These are phyloP conservation scores for Regulus satrapa DNA, from an alignment of 2,113 vertebrate genomes.

Conservation along the genomic window DNA sequence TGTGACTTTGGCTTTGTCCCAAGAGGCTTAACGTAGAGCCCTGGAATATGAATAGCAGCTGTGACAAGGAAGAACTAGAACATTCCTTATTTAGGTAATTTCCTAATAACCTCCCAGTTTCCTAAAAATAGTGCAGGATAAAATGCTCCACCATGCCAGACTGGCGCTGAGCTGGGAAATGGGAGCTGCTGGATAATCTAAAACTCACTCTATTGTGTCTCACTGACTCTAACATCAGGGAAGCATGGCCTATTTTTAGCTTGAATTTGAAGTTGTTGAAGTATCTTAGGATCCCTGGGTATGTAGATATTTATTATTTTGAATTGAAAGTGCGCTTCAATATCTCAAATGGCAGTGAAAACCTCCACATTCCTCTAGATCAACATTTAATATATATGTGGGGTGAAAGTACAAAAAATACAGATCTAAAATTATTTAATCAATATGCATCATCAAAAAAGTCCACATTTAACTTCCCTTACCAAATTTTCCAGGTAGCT, in stretches of 20 bases:
- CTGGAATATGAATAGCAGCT: slow-evolving; percentile 38
- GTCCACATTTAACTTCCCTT: neutral
- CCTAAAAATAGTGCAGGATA: slow-evolving; percentile 52
- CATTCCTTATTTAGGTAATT: slow-evolving; percentile 54
- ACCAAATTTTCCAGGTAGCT: neutral
- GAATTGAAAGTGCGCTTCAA: neutral
- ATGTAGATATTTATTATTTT: neutral
- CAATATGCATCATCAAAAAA: neutral
- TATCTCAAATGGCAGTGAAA: neutral
- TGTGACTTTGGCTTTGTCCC: neutral
- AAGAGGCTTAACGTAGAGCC: neutral
- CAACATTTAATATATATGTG: neutral
- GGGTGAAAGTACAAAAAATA: neutral
- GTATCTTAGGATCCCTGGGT: neutral
- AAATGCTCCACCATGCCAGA: neutral
- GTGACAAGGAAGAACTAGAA: slow-evolving; percentile 40
- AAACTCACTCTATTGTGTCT: neutral
- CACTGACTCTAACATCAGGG: neutral
- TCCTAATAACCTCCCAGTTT: slow-evolving; percentile 27
- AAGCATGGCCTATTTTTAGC: slow-evolving; percentile 13
- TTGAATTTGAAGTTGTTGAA: neutral
- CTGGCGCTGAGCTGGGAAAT: slow-evolving; percentile 15
- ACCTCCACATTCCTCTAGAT: neutral
- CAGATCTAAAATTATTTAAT: neutral
- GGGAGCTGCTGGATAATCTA: slow-evolving; percentile 28